Conservation (phyloP, 1,140 invertebrate species). For the Mamestra configurata region DNA sequence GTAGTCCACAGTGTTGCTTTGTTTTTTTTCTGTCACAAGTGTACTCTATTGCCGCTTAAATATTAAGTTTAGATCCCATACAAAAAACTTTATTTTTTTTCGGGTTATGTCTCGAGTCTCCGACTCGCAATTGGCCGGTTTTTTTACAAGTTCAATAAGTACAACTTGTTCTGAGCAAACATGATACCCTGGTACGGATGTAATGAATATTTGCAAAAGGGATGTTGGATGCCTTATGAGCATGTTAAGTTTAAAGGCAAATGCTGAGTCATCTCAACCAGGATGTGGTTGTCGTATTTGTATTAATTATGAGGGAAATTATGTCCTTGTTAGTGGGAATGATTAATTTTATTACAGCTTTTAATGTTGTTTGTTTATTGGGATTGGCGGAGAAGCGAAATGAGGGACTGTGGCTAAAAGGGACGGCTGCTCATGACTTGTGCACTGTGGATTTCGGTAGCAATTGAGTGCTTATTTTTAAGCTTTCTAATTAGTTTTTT, state of each 20-base stretch:
- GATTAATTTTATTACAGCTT: background rate
- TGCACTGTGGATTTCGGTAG: too few species aligned
- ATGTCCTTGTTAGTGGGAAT: conserved; percentile 7
- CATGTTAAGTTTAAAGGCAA: conserved; percentile 9
- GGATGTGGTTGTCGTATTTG: conserved; percentile 9
- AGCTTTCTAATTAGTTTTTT: background rate
- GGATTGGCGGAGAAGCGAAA: too few species aligned
- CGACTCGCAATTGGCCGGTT: too few species aligned
- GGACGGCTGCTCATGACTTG: too few species aligned
- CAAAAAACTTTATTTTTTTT: too few species aligned
- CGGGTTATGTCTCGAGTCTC: too few species aligned
- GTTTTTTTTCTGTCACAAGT: too few species aligned
- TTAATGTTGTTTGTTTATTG: background rate
- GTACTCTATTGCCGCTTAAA: too few species aligned
- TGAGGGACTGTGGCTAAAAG: too few species aligned
- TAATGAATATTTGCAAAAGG: conserved; percentile 7
- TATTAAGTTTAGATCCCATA: too few species aligned
- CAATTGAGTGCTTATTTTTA: background rate
- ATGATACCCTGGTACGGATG: background rate
- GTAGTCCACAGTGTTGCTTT: background rate
- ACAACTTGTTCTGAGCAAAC: conserved; percentile 6
- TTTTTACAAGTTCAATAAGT: too few species aligned
- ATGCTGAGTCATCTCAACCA: background rate
- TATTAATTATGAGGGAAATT: conserved; percentile 7
- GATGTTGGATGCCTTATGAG: conserved; percentile 9